These are phyloP conservation scores for Myodes glareolus DNA, from an alignment of 2,113 vertebrate genomes.

Conservation along the genomic window DNA sequence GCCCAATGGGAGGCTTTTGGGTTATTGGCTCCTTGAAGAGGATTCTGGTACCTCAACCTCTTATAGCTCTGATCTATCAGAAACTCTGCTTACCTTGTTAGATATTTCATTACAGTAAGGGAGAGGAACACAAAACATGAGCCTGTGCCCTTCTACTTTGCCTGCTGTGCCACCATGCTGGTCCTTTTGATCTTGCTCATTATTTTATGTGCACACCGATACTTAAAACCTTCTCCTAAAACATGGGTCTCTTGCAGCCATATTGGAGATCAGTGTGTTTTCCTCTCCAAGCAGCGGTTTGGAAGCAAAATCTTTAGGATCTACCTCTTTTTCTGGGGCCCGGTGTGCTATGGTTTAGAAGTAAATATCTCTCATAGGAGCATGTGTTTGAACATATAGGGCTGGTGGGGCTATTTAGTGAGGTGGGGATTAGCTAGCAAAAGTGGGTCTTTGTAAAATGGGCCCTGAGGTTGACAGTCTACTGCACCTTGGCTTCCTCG, in stretches of 20 bases:
- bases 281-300: neutral
- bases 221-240: neutral
- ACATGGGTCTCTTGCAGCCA: neutral
- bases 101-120: neutral
- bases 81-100: neutral
- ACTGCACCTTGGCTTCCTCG: neutral
- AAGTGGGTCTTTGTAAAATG: neutral
- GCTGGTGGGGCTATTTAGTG: neutral
- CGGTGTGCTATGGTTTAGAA: neutral
- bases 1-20: neutral
- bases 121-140: neutral
- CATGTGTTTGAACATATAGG: neutral
- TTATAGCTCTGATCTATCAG: neutral
- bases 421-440: neutral
- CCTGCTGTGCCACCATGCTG: neutral
- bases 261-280: neutral
- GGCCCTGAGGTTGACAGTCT: no score
- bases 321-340: neutral
- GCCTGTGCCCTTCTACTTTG: neutral
- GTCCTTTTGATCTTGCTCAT: neutral
- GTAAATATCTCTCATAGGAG: neutral
- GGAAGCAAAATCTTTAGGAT: neutral
- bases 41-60: neutral
- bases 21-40: neutral
- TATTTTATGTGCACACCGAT: neutral